A percentile compares a stretch with the other conserved stretches of the same genome.
phyloP scores from a whole-genome alignment of 2,888 invertebrate species.

The Leptopilina drosophilae region DNA sequence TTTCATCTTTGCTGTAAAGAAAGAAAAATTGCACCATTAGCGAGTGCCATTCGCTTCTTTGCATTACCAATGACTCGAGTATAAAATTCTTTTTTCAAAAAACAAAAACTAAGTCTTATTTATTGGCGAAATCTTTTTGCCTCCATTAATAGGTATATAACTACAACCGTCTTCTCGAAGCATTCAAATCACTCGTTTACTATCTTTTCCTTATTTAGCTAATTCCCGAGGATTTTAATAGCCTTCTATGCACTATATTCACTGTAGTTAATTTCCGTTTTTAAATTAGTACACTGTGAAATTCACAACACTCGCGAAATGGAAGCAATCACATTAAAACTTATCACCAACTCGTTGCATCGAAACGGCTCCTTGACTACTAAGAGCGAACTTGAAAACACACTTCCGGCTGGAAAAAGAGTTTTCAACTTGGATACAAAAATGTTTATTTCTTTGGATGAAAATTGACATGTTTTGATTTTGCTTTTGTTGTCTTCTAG shows the following conservation, averaged over 20 bases:
- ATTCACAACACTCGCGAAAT: background rate
- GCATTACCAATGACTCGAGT: background rate
- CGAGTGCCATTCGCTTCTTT: background rate
- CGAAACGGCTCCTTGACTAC: background rate
- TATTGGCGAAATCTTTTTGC: background rate
- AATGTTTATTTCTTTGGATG: background rate
- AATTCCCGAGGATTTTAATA: conserved; percentile 29
- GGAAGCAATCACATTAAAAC: background rate
- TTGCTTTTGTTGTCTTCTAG: too few species aligned
- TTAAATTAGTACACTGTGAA: conserved; percentile 5
- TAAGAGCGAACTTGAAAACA: conserved; percentile 8
- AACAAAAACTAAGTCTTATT: background rate
- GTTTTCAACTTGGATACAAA: background rate
- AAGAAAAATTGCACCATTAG: conserved; percentile 70
- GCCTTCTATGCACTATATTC: background rate
- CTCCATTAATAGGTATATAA: background rate
- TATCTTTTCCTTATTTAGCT: conserved; percentile 2
- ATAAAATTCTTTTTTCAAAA: background rate
- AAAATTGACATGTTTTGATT: background rate
- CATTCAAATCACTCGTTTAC: conserved; percentile 11
- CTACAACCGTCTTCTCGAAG: background rate
- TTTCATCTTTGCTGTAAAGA: conserved; percentile 94
- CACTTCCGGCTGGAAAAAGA: background rate
- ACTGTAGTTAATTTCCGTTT: conserved; percentile 25
- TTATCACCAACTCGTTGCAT: conserved; percentile 7